Evolutionary conservation across 2,888 invertebrate species (phyloP), one percentile per base, ranked within the genome.

Genomic region (Mystacides longicornis): DNA sequence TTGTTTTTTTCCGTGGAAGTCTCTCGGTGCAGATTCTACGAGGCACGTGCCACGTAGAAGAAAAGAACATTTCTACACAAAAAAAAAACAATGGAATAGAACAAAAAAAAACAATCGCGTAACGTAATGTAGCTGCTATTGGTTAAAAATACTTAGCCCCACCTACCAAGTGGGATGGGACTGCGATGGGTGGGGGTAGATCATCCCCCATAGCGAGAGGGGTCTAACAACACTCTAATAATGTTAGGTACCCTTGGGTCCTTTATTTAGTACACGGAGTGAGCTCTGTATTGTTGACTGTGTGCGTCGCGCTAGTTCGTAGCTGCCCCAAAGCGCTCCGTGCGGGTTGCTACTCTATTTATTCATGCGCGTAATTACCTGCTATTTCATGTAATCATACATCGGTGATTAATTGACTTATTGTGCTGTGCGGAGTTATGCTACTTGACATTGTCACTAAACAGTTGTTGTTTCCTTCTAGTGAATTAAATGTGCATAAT

Each of bases 91-190:
- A 48, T n/a, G 16, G 48, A 23, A 48, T 23, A 48, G 19, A 4
- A 46, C 5, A 46, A 46, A 52, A 53, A 51, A 53, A 53, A 48
- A 27, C 37, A 31, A 33, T 48, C 23, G 47, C 37, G 20, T 23
- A 48, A 23, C 48, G 48, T 3, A 23, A 47, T 53, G 52, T 53
- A 48, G 33, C 52, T 20, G 21, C 47, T 20, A 52, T 52, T 52
- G 52, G 52, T 20, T 47, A 53, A 53, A 53, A 53, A 53, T 53
- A n/a, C 52, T 33, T 33, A 42, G 52, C 52, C 52, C 31, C 52
- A 33, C 52, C 52, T 43, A 20, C 33, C 37, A 7, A 21, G 48
- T 47, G 52, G 45, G 43, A 23, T 19, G 16, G 16, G 27, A 21
- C 43, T 11, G 16, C 23, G 16, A 14, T 45, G 46, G 31, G 47